phyloP scores from a whole-genome alignment of 2,888 invertebrate species.

The Amphipyra tragopoginis region DNA sequence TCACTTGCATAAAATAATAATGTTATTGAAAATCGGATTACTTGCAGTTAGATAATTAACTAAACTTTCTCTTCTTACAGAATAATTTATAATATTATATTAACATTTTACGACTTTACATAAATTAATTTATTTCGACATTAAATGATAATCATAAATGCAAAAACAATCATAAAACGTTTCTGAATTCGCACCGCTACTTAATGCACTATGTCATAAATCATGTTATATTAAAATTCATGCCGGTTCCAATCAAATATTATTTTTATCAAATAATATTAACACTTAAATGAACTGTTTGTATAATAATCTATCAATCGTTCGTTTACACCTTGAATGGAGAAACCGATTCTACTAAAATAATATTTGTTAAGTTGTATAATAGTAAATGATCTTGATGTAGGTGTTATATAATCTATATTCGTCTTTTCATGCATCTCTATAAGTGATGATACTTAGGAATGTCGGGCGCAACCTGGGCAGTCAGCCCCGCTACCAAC shows the following conservation, averaged over 20 bases:
- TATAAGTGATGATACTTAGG: too few relatives aligned
- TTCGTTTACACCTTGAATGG: background rate
- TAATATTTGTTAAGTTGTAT: slow-evolving; percentile 2
- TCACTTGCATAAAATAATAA: too few relatives aligned
- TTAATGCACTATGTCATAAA: slow-evolving; percentile 15
- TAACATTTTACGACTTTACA: slow-evolving; percentile 2
- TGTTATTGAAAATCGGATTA: too few relatives aligned
- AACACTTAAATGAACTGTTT: slow-evolving; percentile 24
- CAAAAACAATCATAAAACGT: slow-evolving; percentile 9
- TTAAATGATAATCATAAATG: background rate
- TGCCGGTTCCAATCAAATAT: slow-evolving; percentile 7
- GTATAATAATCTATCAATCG: slow-evolving; percentile 34
- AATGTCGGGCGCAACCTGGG: too few relatives aligned
- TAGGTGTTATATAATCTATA: too few relatives aligned
- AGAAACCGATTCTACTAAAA: slow-evolving; percentile 5
- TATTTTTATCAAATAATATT: slow-evolving; percentile 25
- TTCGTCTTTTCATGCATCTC: too few relatives aligned
- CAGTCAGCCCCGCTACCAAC: too few relatives aligned
- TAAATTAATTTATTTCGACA: background rate
- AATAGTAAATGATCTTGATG: slow-evolving; percentile 3
- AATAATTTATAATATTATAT: background rate
- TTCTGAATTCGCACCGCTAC: background rate
- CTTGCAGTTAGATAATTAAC: too few relatives aligned
- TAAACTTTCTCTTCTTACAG: too few relatives aligned
- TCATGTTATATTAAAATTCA: slow-evolving; percentile 22